phyloP scores from a whole-genome alignment of 2,113 vertebrate species.

The Xyrauchen texanus region DNA sequence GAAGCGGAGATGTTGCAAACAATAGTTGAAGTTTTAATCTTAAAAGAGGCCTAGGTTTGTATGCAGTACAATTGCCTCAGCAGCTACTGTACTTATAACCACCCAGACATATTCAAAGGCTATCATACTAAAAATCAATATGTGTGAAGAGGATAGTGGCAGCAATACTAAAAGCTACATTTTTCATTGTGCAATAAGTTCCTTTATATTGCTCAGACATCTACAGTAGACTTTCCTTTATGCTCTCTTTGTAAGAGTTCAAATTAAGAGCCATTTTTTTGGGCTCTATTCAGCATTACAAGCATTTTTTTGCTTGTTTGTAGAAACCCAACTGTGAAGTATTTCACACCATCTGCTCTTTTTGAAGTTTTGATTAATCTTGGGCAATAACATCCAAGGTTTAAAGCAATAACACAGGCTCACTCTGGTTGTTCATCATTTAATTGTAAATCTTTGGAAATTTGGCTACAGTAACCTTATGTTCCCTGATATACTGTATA shows the following conservation, averaged over 20 bases:
- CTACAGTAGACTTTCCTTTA: not conserved
- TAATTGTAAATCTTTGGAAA: conserved; percentile 27
- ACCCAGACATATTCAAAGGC: not conserved
- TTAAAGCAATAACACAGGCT: conserved; percentile 18
- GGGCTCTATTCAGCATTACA: conserved; percentile 1
- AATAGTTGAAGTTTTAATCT: too few species aligned
- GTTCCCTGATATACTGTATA: too few species aligned
- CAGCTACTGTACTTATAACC: too few species aligned
- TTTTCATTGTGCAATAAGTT: not conserved
- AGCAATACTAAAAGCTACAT: not conserved
- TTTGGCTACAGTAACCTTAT: not conserved
- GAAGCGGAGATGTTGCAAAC: not conserved
- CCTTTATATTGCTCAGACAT: not conserved
- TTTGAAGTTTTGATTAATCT: conserved; percentile 41
- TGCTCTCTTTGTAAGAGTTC: not conserved
- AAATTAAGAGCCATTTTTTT: not conserved
- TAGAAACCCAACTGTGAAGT: not conserved
- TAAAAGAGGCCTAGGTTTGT: not conserved
- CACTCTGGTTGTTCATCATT: not conserved
- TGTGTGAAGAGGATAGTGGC: not conserved
- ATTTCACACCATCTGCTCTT: conserved; percentile 29
- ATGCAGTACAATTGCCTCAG: not conserved
- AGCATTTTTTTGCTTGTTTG: conserved; percentile 28
- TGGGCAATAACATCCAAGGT: conserved; percentile 7
- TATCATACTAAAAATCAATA: not conserved